A percentile compares a stretch with the other conserved stretches of the same genome.
Conservation (phyloP, 2,797 vertebrate species). For the Microcaecilia unicolor region DNA sequence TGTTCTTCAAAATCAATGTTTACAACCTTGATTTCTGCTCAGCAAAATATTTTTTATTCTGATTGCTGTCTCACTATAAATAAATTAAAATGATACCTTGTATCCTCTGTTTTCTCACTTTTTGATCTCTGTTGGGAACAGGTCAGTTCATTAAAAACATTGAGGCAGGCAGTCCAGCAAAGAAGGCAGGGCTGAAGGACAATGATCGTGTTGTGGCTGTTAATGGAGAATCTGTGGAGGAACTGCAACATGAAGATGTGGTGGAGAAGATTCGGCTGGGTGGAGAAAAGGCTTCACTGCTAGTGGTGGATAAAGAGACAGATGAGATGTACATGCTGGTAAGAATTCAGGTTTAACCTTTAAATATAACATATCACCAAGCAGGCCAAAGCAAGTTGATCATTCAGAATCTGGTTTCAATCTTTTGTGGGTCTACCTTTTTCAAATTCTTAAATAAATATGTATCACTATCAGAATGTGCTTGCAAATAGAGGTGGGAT, state of each 20-base stretch:
- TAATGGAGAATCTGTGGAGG: conserved; percentile 61
- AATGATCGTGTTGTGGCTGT: conserved; percentile 78
- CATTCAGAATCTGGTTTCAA: no score
- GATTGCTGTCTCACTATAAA: no score
- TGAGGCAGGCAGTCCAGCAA: conserved; percentile 70
- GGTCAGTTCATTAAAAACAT: conserved; percentile 75
- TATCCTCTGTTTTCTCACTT: no score
- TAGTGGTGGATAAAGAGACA: conserved; percentile 75
- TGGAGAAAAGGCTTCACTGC: conserved; percentile 56
- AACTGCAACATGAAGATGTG: conserved; percentile 61
- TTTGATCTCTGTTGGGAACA: conserved; percentile 27
- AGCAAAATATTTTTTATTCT: no score
- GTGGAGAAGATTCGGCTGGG: conserved; percentile 65
- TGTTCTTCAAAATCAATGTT: no score
- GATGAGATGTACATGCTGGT: conserved; percentile 76
- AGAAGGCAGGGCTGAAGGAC: conserved; percentile 61
- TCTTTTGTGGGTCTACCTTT: no score
- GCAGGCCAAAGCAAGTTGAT: background rate
- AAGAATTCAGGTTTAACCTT: conserved; percentile 61
- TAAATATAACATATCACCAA: conserved; percentile 47
- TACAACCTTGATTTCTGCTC: no score
- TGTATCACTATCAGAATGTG: no score
- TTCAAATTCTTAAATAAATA: no score
- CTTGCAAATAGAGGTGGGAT: no score
- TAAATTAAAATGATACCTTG: no score